phyloP scores from a whole-genome alignment of 92 coral and sea anemone genomes.

The Virgularia gustaviana region DNA sequence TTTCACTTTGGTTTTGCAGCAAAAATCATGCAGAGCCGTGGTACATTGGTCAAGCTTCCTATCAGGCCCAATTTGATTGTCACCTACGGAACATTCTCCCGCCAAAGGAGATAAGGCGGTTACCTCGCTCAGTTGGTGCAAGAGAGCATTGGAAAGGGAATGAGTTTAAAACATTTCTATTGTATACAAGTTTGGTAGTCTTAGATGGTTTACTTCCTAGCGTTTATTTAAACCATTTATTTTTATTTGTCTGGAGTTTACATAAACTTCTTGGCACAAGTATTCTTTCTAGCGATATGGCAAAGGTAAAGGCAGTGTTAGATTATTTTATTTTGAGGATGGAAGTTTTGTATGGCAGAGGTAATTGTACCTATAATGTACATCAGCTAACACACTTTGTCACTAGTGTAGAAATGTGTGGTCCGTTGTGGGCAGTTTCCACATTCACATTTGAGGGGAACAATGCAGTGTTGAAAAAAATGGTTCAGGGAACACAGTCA shows the following conservation, averaged over 20 bases:
- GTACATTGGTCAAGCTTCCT: slow-evolving; percentile 17
- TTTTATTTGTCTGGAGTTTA: slow-evolving; percentile 19
- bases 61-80: not conserved
- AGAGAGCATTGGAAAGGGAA: slow-evolving; percentile 33
- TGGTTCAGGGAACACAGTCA: slow-evolving; percentile 2
- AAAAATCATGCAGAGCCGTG: slow-evolving; percentile 16
- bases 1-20: slow-evolving; percentile 13
- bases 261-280: not conserved
- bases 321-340: not conserved
- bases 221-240: slow-evolving; percentile 11
- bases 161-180: slow-evolving; percentile 12
- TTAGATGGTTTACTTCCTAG: slow-evolving; percentile 6
- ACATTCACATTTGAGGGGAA: not conserved
- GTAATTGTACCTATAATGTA: not conserved
- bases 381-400: not conserved
- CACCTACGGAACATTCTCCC: not conserved
- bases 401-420: not conserved
- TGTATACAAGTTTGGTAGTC: not conserved
- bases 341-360: not conserved
- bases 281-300: not conserved
- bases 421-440: not conserved
- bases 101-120: slow-evolving; percentile 21
- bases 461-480: slow-evolving; percentile 1
- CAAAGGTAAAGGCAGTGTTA: not conserved
- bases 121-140: slow-evolving; percentile 6